Percentiles rank a stretch among this genome's conserved stretches.
phyloP scores from a whole-genome alignment of 2,888 invertebrate species.

The Torymus auratus region DNA sequence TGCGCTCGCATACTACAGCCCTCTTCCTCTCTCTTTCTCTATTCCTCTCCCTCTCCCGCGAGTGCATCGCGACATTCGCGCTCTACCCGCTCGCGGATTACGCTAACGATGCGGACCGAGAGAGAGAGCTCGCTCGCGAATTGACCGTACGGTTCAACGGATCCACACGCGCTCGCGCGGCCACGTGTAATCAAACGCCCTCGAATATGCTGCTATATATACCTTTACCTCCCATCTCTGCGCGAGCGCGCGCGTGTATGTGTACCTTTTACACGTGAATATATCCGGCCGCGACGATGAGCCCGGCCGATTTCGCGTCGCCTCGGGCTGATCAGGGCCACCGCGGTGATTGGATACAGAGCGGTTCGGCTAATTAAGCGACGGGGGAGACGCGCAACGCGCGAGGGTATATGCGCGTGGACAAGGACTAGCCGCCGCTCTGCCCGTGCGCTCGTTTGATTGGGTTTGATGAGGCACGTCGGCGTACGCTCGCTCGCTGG shows the following conservation, averaged over 20 bases:
- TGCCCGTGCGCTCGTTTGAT: constrained; percentile 17
- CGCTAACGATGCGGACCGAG: neutral
- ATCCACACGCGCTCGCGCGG: too few relatives aligned
- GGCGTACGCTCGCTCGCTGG: neutral
- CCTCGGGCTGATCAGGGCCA: constrained; percentile 17
- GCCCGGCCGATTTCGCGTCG: neutral
- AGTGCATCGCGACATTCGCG: neutral
- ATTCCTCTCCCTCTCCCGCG: too few relatives aligned
- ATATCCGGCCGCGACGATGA: neutral
- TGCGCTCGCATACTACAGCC: too few relatives aligned
- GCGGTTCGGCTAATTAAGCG: constrained; percentile 28
- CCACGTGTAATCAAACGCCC: constrained; percentile 19
- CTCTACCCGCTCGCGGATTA: constrained; percentile 1
- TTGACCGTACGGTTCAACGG: too few relatives aligned
- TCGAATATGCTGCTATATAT: neutral
- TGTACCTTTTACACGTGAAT: constrained; percentile 17
- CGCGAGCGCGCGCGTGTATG: neutral
- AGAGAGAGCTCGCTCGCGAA: too few relatives aligned
- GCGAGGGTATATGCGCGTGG: neutral
- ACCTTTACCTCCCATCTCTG: neutral
- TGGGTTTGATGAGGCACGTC: constrained; percentile 8
- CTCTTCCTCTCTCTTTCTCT: too few relatives aligned
- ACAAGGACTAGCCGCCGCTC: neutral
- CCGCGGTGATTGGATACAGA: constrained; percentile 17
- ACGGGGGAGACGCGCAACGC: neutral